A percentile compares a stretch with the other conserved stretches of the same genome.
phyloP scores from a whole-genome alignment of 2,113 vertebrate species.

The Oreocharis arfaki region DNA sequence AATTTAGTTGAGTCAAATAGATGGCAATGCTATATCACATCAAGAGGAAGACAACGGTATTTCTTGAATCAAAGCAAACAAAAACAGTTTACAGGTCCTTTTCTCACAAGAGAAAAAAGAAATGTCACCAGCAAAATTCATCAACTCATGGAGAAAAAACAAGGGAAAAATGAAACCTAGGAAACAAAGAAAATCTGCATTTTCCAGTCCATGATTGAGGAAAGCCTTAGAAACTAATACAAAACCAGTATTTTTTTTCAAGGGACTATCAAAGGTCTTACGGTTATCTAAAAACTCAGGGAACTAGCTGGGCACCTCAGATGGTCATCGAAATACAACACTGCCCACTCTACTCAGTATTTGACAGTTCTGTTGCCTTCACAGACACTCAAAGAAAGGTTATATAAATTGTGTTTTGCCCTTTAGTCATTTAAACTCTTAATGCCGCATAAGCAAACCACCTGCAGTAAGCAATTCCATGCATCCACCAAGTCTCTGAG shows the following conservation, averaged over 20 bases:
- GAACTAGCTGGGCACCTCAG: neutral
- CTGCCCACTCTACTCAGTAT: neutral
- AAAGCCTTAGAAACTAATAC: neutral
- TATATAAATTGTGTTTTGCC: neutral
- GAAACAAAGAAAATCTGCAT: neutral
- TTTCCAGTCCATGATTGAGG: neutral
- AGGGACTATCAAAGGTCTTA: neutral
- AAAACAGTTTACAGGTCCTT: neutral
- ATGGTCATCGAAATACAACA: neutral
- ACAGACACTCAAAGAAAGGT: neutral
- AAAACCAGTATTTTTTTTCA: neutral
- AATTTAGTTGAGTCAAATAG: constrained; percentile 1
- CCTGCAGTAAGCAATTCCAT: neutral
- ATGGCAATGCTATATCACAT: neutral
- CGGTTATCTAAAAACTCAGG: neutral
- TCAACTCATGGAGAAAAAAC: neutral
- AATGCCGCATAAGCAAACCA: neutral
- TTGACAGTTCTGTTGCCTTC: neutral
- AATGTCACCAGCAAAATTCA: neutral
- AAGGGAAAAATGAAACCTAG: constrained; percentile 7
- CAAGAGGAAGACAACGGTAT: neutral
- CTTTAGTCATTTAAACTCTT: neutral
- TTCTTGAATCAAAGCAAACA: neutral
- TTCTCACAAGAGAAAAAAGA: neutral
- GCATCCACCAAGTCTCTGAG: neutral